phyloP scores from a whole-genome alignment of 2,888 invertebrate genomes.

The Coelinius sp. region DNA sequence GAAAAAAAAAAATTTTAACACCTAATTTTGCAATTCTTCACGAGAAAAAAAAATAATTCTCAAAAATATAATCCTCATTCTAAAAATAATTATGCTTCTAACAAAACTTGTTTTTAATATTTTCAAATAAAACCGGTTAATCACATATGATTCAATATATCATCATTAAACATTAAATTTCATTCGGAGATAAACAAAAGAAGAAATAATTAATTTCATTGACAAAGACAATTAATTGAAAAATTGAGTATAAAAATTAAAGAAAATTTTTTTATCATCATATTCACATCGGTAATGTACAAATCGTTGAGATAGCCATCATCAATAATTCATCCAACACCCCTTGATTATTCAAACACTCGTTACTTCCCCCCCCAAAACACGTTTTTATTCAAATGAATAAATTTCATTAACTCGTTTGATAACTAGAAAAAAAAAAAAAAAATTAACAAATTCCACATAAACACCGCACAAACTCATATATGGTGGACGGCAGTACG shows the following conservation, averaged over 20 bases:
- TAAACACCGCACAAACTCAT: background rate
- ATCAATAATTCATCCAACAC: background rate
- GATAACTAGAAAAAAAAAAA: too few species aligned
- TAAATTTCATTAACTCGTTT: background rate
- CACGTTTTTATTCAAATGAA: background rate
- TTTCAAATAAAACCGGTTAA: too few species aligned
- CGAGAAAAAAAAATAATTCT: background rate
- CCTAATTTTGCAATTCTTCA: too few species aligned
- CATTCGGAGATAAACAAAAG: background rate
- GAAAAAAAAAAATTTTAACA: too few species aligned
- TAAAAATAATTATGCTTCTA: too few species aligned
- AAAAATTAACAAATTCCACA: background rate
- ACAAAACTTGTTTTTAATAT: too few species aligned
- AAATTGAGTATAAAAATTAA: too few species aligned
- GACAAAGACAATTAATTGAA: background rate
- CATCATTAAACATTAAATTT: background rate
- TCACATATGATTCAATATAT: background rate
- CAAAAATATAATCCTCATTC: too few species aligned
- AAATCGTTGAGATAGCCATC: background rate
- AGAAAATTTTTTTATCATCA: background rate
- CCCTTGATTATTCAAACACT: background rate
- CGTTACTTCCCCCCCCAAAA: background rate
- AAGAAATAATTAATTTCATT: background rate
- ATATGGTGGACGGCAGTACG: background rate
- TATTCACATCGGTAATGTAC: background rate